Percentiles rank a stretch among this genome's conserved stretches.
Conservation (phyloP, 2,797 vertebrate genomes). For the Bovichtus variegatus region DNA sequence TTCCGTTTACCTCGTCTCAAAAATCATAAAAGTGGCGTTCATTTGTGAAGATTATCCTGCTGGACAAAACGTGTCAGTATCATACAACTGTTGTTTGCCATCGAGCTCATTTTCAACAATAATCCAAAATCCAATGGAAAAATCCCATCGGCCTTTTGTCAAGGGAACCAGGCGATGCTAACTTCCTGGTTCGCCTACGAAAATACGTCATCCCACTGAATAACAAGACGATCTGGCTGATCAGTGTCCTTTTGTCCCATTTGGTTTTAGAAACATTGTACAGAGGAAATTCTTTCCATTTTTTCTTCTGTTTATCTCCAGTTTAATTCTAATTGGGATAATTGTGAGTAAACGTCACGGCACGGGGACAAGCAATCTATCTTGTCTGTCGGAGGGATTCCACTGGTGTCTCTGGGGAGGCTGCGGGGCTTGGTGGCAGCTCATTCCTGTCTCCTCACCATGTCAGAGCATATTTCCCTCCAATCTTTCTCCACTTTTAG, state of each 20-base stretch:
- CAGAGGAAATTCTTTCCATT: constrained; percentile 44
- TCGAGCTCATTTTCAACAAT: too few relatives aligned
- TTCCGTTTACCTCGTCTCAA: too few relatives aligned
- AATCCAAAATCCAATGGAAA: too few relatives aligned
- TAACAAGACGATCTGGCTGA: neutral
- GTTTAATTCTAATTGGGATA: constrained; percentile 65
- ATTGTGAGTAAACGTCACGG: constrained; percentile 51
- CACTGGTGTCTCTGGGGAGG: constrained; percentile 55
- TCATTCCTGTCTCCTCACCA: constrained; percentile 23
- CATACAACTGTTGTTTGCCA: too few relatives aligned
- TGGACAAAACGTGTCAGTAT: too few relatives aligned
- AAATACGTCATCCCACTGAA: neutral
- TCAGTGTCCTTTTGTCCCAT: neutral
- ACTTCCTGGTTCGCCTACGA: too few relatives aligned
- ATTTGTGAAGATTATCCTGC: too few relatives aligned
- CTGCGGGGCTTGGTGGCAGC: constrained; percentile 34
- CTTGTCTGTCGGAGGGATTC: constrained; percentile 58
- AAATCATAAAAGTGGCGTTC: too few relatives aligned
- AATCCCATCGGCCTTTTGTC: too few relatives aligned
- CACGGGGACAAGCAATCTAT: constrained; percentile 16
- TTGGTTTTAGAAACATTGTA: constrained; percentile 1
- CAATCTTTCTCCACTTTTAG: constrained; percentile 22
- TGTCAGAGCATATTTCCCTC: constrained; percentile 30
- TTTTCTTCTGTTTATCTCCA: constrained; percentile 38
- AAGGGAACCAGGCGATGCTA: too few relatives aligned